Base-by-base conservation (phyloP, 2,113 vertebrate genomes). In the Rhea americana region DNA sequence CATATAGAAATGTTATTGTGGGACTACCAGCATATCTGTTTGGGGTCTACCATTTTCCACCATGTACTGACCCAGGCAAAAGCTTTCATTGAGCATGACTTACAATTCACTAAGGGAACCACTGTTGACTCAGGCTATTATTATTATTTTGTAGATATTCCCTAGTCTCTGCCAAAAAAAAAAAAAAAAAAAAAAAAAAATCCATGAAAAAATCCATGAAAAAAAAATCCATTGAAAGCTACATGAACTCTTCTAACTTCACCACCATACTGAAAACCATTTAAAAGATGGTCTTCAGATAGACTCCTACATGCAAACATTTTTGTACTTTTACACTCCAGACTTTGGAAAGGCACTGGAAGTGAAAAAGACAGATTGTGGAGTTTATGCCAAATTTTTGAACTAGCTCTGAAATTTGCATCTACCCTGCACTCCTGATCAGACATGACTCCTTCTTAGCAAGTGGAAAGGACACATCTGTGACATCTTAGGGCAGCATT, bases 1-100 rank as follows among this genome's bases (percentile, higher is more conserved):
- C 59, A 32, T 93, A 93, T 55, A 94, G 73, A 89, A 93, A 81
- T 91, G 89, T 92, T 91, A 93, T 68, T 96, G 87, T 95, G 79
- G 78, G 86, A 81, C 82, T 91, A 91, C 71, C 75, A 77, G 71
- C n/a, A 48, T 95, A 81, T 89, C 87, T 86, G 24, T 85, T 90
- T 82, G 72, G 48, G 22, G 87, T 81, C 89, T 93, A 85, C 93
- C 79, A 65, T 87, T 97, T 96, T 96, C 70, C 11, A 5, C 48
- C 79, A 70, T 0, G 0, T 68, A 86, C 56, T 87, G 67, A 85
- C 47, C 43, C 43, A 88, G 32, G 76, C 58, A 92, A 96, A 93
- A 93, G 53, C 85, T 94, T 91, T 85, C 84, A 92, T 70, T 89
- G 48, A 90, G 45, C 37, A 45, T 62, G 74, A 85, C 73, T 93